Evolutionary conservation across 2,888 invertebrate genomes (phyloP), one percentile per base, ranked within the genome.

Genomic region (Tortricodes alternella): DNA sequence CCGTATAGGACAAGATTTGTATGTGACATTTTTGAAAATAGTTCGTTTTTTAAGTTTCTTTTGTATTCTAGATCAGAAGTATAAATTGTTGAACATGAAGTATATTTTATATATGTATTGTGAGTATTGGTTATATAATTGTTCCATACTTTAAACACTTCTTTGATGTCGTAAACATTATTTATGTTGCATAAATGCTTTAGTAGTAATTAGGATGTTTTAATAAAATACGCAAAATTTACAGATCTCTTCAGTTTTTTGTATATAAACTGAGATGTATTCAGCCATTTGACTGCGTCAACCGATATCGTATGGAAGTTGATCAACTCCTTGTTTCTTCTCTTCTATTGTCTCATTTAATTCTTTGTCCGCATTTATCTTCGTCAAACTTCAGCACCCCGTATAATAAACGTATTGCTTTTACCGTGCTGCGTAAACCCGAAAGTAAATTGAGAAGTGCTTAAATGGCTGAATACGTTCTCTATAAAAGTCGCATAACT

Each of bases 81-180:
- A 79, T 81, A 79, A 75, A 82, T 84, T 86, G 81, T 87, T 87
- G 67, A 77, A 78, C 72, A 70, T 79, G 68, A 76, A 78, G 72
- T 84, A 80, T 83, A 80, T 83, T 80, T 80, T 81, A 76, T 78
- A 62, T 58, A 63, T 61, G 64, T 70, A 69, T 68, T 66, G 65
- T 62, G 66, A 72, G 66, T 69, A 70, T 70, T 70, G 68, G 63
- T 68, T 71, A 63, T 66, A 52, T 52, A 56, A 53, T 60, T 55
- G 37, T 53, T 58, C 55, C 44, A 56, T 58, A 60, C 56, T 53
- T 34, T 64, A 46, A 60, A 68, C 57, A 61, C 53, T 60, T 62
- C 61, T 63, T 63, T 62, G 52, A 60, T 67, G 59, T 67, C 39
- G 51, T 65, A 61, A 59, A 59, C 56, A 63, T 57, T 63, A 64